Base-by-base conservation (phyloP, 1,140 invertebrate species). In the Latrodectus geometricus region DNA sequence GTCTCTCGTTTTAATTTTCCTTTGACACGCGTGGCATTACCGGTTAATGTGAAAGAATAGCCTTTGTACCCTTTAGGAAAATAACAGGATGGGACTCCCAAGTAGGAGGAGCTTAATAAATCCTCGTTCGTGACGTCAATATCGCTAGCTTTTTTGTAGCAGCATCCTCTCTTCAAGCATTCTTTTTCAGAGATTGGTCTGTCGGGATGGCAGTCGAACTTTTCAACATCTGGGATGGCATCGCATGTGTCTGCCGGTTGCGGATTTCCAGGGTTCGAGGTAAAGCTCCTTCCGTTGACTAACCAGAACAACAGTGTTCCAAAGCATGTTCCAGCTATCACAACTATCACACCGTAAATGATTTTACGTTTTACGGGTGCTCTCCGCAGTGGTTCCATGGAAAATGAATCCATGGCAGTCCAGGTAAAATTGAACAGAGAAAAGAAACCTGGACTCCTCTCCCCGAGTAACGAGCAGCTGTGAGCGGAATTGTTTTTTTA, bases 1-100 rank as follows among this genome's bases (percentile, higher is more conserved):
- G 89, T 90, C 66, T 92, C 90, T 82, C 93, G 91, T 61, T 5
- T 77, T 21, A 95, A 91, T 89, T 92, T 93, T 11, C 92, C 94
- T 12, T 90, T 90, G 78, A 84, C 72, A 0, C 66, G 21, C 11
- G 54, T 14, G 0, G 61, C 17, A n/a, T 70, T 70, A 15, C 14
- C 54, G 14, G 14, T 69, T 23, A 74, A 48, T 14, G 79, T 65
- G 5, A 21, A 66, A 20, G 83, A 52, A 73, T 90, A 90, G 12
- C 89, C 89, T 9, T 48, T 49, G 68, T 88, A 88, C 48, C 90
- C 83, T 23, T n/a, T 56, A 4, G 89, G 81, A 83, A 84, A 90
- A 54, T 79, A 90, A 72, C 89, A 90, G 15, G 77, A 88, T 14
- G 89, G 89, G 12, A 89, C 72, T 23, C 86, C 87, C 11, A 85